A percentile compares a stretch with the other conserved stretches of the same genome.
phyloP scores from a whole-genome alignment of 2,113 vertebrate genomes.

The Recurvirostra avosetta region DNA sequence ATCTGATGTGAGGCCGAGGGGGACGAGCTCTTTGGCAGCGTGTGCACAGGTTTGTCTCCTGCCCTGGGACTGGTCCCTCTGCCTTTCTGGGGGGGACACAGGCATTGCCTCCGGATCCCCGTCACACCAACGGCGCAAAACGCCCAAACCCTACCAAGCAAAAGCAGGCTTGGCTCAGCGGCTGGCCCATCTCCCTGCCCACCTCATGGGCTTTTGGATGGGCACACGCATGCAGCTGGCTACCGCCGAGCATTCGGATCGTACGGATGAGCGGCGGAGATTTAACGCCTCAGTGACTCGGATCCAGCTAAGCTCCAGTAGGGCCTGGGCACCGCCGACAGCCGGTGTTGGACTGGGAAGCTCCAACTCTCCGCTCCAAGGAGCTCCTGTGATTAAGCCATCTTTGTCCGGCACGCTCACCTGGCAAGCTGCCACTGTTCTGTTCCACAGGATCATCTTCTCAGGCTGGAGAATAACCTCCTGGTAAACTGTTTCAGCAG shows the following conservation, averaged over 20 bases:
- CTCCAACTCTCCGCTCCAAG: constrained; percentile 52
- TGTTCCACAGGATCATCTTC: constrained; percentile 96
- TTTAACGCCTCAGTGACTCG: constrained; percentile 27
- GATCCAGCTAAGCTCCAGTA: constrained; percentile 23
- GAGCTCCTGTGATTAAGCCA: constrained; percentile 68
- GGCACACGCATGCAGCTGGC: constrained; percentile 11
- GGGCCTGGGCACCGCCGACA: not conserved
- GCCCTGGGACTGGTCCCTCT: not conserved
- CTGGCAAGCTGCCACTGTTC: constrained; percentile 89
- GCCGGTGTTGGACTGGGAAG: not conserved
- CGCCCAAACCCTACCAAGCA: not conserved
- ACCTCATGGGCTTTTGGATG: constrained; percentile 19
- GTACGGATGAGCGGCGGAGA: constrained; percentile 31
- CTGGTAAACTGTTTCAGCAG: constrained; percentile 91
- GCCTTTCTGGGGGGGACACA: not conserved
- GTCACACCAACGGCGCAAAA: fast-evolving
- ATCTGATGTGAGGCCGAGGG: not conserved
- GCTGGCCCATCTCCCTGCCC: constrained; percentile 8
- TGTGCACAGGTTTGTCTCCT: not conserved
- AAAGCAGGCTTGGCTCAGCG: not conserved
- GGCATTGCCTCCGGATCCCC: not conserved
- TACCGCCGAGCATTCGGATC: not conserved
- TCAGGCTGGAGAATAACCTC: constrained; percentile 96
- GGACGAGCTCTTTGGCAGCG: fast-evolving
- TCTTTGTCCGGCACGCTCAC: constrained; percentile 72